Evolutionary conservation across 2,888 invertebrate species (phyloP).

Genomic region (Exocentrus adspersus): DNA sequence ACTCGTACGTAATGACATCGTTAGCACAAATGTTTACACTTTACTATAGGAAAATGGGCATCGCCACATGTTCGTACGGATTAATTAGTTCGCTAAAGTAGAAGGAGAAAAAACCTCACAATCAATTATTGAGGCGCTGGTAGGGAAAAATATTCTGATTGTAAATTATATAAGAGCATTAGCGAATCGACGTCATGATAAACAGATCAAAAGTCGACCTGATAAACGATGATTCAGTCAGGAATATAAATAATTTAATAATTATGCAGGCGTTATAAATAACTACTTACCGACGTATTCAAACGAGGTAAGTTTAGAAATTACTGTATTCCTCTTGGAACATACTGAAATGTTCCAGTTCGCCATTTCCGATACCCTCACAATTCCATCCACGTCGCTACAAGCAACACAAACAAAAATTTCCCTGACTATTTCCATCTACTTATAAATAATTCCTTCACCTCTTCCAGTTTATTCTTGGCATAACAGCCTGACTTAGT

Average conservation of each 20-base stretch:
- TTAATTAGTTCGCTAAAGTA: background rate
- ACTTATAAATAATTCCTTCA: too few species aligned
- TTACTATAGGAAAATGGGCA: background rate
- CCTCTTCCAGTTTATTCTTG: too few species aligned
- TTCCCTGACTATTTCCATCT: too few species aligned
- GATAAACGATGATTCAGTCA: background rate
- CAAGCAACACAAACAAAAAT: too few species aligned
- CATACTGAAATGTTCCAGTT: too few species aligned
- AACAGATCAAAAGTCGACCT: constrained; percentile 7
- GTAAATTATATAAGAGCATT: background rate
- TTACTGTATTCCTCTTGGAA: too few species aligned
- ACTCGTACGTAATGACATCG: background rate
- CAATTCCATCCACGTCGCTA: too few species aligned
- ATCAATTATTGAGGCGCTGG: background rate
- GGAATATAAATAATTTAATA: background rate
- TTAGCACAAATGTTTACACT: constrained; percentile 7
- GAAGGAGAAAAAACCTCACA: background rate
- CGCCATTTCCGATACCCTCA: too few species aligned
- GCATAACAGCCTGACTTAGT: too few species aligned
- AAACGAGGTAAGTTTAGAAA: too few species aligned
- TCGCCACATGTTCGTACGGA: background rate
- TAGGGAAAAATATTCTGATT: background rate
- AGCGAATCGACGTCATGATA: background rate
- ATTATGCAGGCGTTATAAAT: background rate
- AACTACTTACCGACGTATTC: background rate